These are phyloP conservation scores for Bambusicola thoracicus DNA, from an alignment of 2,113 vertebrate species.

Conservation along the genomic window DNA sequence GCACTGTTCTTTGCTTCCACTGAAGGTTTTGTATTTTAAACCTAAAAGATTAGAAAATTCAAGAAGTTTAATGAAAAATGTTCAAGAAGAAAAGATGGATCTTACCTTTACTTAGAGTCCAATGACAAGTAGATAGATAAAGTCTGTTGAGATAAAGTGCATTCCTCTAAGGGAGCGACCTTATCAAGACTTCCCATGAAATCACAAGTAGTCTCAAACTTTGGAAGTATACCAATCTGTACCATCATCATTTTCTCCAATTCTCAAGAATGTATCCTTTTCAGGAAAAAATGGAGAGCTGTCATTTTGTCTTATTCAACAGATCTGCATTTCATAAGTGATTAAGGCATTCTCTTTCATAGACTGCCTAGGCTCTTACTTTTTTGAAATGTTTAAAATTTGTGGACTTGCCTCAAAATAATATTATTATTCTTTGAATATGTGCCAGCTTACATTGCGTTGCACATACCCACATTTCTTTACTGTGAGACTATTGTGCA, in stretches of 20 bases:
- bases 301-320: neutral
- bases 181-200: neutral
- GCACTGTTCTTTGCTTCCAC: neutral
- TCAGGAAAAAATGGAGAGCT: neutral
- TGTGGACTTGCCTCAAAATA: neutral
- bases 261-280: neutral
- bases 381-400: neutral
- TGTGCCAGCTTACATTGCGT: neutral
- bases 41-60: neutral
- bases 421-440: neutral
- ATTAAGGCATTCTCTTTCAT: neutral
- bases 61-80: neutral
- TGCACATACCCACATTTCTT: neutral
- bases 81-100: neutral
- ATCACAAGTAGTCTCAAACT: neutral
- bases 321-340: neutral
- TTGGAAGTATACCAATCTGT: neutral
- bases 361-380: neutral
- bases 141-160: neutral
- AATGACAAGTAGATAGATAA: neutral
- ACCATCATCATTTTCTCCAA: neutral
- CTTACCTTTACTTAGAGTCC: neutral
- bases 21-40: neutral
- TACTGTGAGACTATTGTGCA: neutral
- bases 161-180: neutral